Conservation (phyloP, 2,797 vertebrate genomes). For the Micropoecilia bifurca region DNA sequence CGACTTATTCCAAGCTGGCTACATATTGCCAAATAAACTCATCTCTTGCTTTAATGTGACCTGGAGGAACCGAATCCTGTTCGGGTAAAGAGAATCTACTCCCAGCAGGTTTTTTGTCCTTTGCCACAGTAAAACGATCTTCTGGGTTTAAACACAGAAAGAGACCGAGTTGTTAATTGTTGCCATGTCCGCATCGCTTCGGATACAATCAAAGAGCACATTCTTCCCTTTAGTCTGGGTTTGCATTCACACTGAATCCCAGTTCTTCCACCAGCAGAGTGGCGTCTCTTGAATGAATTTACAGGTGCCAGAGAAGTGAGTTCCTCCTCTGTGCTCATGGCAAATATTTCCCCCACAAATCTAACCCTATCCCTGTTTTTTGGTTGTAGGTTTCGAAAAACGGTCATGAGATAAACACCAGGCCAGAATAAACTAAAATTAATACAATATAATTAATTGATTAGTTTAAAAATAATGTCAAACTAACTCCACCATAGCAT, state of each 20-base stretch:
- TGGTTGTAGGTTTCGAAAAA: too few relatives aligned
- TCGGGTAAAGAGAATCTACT: conserved; percentile 23
- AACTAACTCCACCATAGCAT: too few relatives aligned
- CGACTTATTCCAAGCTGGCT: conserved; percentile 50
- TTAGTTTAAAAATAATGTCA: too few relatives aligned
- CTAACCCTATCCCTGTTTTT: too few relatives aligned
- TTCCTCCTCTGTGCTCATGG: too few relatives aligned
- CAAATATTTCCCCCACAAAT: not conserved
- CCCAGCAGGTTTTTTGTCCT: conserved; percentile 21
- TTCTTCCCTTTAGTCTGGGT: conserved; percentile 15
- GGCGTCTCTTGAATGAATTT: not conserved
- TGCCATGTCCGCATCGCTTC: conserved; percentile 9
- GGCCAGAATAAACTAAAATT: too few relatives aligned
- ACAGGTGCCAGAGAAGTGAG: not conserved
- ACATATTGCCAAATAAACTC: conserved; percentile 43
- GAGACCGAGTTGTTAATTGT: conserved; percentile 25
- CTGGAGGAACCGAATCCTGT: conserved; percentile 36
- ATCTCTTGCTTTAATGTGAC: conserved; percentile 41
- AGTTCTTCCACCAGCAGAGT: conserved; percentile 12
- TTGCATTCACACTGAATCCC: conserved; percentile 1
- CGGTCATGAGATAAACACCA: too few relatives aligned
- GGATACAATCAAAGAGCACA: conserved; percentile 13
- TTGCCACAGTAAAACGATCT: conserved; percentile 4
- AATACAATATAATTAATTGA: too few relatives aligned
- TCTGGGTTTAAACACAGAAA: conserved; percentile 5